Conservation (phyloP, 2,797 vertebrate genomes). For the Syngnathus acus region DNA sequence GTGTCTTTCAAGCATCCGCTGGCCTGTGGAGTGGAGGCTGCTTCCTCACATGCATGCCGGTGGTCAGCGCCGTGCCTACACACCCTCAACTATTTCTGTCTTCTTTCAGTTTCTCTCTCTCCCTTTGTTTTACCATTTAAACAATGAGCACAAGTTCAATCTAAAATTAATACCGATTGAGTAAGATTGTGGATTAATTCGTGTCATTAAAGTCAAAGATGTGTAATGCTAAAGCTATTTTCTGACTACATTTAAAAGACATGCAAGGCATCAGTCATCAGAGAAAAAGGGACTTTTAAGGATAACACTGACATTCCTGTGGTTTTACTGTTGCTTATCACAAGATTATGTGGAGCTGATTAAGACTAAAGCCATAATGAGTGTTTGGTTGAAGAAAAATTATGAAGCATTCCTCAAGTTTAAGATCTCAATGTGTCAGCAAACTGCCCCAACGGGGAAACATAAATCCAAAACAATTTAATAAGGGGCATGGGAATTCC, state of each 20-base stretch:
- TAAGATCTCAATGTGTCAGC: slow-evolving; percentile 26
- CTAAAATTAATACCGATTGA: background rate
- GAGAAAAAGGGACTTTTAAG: slow-evolving; percentile 26
- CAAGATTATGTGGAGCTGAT: slow-evolving; percentile 33
- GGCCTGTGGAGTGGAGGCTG: slow-evolving; percentile 62
- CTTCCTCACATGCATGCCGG: slow-evolving; percentile 73
- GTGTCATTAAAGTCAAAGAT: slow-evolving; percentile 18
- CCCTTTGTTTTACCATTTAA: slow-evolving; percentile 25
- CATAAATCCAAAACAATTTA: slow-evolving; percentile 45
- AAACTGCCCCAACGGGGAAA: slow-evolving; percentile 40
- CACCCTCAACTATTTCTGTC: slow-evolving; percentile 74
- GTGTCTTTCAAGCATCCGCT: slow-evolving; percentile 53
- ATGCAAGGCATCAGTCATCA: slow-evolving; percentile 33
- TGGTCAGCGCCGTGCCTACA: slow-evolving; percentile 69
- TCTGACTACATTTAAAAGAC: slow-evolving; percentile 15
- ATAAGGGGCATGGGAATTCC: slow-evolving; percentile 42
- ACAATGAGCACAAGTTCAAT: background rate
- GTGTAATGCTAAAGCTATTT: slow-evolving; percentile 17
- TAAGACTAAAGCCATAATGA: slow-evolving; percentile 33
- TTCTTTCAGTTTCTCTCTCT: slow-evolving; percentile 21
- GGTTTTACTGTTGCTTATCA: slow-evolving; percentile 33
- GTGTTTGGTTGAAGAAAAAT: slow-evolving; percentile 30
- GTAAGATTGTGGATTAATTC: slow-evolving; percentile 6
- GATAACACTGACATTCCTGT: slow-evolving; percentile 47
- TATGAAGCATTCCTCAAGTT: slow-evolving; percentile 47